Percentiles rank a stretch among this genome's conserved stretches.
phyloP scores from a whole-genome alignment of 1,140 invertebrate species.

The Sarcophaga bullata region DNA sequence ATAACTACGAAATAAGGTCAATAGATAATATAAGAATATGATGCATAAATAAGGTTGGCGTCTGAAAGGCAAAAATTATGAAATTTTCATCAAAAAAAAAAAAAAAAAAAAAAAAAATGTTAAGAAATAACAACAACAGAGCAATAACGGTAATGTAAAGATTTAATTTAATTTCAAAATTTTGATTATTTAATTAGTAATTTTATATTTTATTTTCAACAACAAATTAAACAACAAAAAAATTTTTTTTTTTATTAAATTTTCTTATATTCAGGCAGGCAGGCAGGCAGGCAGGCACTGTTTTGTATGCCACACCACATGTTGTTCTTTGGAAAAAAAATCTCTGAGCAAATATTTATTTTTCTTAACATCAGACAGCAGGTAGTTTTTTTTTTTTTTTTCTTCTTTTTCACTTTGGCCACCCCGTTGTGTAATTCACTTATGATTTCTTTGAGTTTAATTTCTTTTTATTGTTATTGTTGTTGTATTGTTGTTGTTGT shows the following conservation, averaged over 20 bases:
- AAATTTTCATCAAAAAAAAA: not conserved
- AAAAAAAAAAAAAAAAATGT: not conserved
- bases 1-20: conserved; percentile 27
- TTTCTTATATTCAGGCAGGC: no score
- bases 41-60: conserved; percentile 9
- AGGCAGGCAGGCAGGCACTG: no score
- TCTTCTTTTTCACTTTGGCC: not conserved
- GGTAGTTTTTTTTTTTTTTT: conserved; percentile 27
- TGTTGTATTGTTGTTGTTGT: no score
- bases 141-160: no score
- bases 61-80: conserved; percentile 1
- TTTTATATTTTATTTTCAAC: no score
- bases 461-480: no score
- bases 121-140: not conserved
- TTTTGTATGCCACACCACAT: not conserved
- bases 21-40: conserved; percentile 32
- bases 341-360: not conserved
- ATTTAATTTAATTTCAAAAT: no score
- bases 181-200: no score
- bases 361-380: not conserved
- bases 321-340: not conserved
- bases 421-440: conserved; percentile 7
- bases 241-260: no score
- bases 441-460: not conserved
- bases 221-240: no score